Conservation (phyloP, 2,888 invertebrate species). For the Onthophagus sagittarius region DNA sequence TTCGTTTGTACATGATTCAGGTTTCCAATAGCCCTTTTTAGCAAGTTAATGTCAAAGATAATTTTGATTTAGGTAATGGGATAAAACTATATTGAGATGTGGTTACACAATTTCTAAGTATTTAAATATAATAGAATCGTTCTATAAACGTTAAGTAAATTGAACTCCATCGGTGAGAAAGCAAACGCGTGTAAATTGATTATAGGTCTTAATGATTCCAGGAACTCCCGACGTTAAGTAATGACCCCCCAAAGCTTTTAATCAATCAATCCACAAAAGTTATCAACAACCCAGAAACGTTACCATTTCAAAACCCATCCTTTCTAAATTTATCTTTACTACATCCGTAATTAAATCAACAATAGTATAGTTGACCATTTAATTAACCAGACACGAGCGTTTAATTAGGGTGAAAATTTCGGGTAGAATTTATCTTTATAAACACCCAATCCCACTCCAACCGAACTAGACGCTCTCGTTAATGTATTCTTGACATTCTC, state of each 20-base stretch:
- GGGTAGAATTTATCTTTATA: not conserved
- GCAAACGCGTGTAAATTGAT: not conserved
- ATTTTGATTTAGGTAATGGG: too few species aligned
- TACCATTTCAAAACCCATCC: not conserved
- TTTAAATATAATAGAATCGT: not conserved
- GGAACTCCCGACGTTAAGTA: not conserved
- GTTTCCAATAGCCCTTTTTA: too few species aligned
- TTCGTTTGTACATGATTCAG: too few species aligned
- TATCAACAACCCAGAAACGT: not conserved
- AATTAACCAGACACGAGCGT: not conserved
- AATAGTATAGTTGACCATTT: not conserved
- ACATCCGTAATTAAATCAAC: not conserved
- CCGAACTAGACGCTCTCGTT: not conserved
- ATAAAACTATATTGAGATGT: not conserved
- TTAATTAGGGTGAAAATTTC: not conserved
- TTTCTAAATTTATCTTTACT: not conserved
- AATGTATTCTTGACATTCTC: not conserved
- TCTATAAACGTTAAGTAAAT: not conserved
- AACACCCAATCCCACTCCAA: not conserved
- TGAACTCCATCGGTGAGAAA: not conserved
- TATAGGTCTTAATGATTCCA: not conserved
- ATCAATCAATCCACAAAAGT: not conserved
- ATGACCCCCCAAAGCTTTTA: not conserved
- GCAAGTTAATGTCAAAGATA: too few species aligned
- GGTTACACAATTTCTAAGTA: not conserved